These are phyloP conservation scores for Caligus rogercresseyi DNA, from an alignment of 1,140 invertebrate genomes.

Conservation along the genomic window DNA sequence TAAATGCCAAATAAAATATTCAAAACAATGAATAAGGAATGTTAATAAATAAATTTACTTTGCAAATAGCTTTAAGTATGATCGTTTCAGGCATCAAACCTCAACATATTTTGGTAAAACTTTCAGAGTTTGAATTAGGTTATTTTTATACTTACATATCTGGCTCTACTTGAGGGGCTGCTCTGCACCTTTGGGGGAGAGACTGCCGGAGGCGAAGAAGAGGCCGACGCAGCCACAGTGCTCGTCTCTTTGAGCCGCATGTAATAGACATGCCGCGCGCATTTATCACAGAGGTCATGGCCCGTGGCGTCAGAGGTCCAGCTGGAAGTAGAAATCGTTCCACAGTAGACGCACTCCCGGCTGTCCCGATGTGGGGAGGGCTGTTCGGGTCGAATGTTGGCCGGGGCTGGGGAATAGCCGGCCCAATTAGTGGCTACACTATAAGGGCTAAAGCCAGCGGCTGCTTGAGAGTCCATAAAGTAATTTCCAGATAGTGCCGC, in stretches of 20 bases:
- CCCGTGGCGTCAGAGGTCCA: constrained; percentile 91
- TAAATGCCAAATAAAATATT: no score
- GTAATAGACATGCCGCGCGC: constrained; percentile 21
- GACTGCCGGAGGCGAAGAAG: not conserved
- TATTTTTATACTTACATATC: no score
- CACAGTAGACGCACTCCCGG: constrained; percentile 90
- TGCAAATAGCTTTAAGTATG: no score
- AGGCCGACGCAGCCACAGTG: not conserved
- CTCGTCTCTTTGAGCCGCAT: not conserved
- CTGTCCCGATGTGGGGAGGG: constrained; percentile 37
- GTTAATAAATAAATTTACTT: no score
- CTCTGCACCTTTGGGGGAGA: no score
- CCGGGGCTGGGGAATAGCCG: not conserved
- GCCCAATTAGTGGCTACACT: not conserved
- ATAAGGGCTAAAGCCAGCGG: not conserved
- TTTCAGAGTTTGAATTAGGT: no score
- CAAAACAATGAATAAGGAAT: no score
- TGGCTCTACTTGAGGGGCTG: no score
- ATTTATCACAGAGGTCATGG: constrained; percentile 53
- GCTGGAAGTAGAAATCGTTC: constrained; percentile 77
- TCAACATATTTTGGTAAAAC: no score
- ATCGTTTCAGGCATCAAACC: no score
- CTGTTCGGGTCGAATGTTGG: not conserved
- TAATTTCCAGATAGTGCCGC: not conserved
- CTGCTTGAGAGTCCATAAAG: not conserved